Evolutionary conservation across 2,888 invertebrate species (phyloP), one percentile per base, ranked within the genome.

Genomic region (Drosophila pegasa): DNA sequence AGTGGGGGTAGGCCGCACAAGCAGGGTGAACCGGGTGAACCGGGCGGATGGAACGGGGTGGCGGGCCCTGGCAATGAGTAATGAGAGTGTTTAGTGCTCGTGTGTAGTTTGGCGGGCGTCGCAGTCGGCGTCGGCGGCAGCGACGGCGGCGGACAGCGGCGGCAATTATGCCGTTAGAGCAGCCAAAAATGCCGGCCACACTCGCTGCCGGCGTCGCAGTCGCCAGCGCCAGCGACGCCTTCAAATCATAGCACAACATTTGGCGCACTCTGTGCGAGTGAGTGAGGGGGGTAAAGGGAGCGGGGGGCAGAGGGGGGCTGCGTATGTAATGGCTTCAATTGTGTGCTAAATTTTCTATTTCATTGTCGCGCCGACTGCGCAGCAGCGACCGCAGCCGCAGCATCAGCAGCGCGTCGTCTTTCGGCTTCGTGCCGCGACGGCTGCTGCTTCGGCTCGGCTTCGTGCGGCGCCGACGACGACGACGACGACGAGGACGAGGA

Each of bases 281-380:
- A 9, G 20, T 48, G 16, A n/a, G 27, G 25, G 43, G 25, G 3
- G 25, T 25, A 4, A 5, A 3, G 43, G 25, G 25, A 9, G 10
- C n/a, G 2, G n/a, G 9, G 5, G 27, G 37, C n/a, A n/a, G 16
- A 3, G 18, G 10, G 18, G 10, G 18, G 2, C 43, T 18, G 27
- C 52, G 76, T 59, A 54, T 75, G 62, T 78, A 80, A 79, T 82
- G 69, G 75, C 75, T 80, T 82, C 78, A 83, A 87, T 87, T 87
- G 85, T 87, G 83, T 87, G 87, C 83, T 86, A 86, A 86, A 83
- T 87, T 84, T 84, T 82, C 80, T 80, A 86, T 88, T 82, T 77
- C 78, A 81, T 81, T 79, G 78, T 78, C 73, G 75, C 86, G 73
- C 33, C 31, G 71, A 58, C 60, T 45, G 66, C 69, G 71, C 61